Conservation (phyloP, 2,797 vertebrate genomes). For the Brachymystax lenok region DNA sequence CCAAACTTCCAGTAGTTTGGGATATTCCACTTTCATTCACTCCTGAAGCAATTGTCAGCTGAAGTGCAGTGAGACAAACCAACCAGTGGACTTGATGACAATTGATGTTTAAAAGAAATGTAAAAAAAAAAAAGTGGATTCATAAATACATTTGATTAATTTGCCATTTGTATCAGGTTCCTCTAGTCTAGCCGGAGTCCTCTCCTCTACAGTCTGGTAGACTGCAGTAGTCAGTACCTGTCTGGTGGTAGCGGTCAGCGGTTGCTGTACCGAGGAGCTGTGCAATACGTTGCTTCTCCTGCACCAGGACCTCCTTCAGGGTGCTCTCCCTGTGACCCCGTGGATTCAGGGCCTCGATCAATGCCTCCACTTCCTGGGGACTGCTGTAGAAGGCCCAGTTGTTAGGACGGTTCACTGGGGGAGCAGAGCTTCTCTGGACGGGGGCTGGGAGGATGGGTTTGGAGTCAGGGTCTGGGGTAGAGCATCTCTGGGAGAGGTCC, state of each 20-base stretch:
- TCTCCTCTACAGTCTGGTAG: not conserved
- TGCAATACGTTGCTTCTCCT: conserved; percentile 84
- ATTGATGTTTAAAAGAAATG: too few species aligned
- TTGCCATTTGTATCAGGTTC: too few species aligned
- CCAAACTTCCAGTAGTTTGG: not conserved
- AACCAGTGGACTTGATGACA: conserved; percentile 77
- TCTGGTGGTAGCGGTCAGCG: conserved; percentile 78
- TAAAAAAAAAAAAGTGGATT: too few species aligned
- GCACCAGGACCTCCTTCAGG: conserved; percentile 89
- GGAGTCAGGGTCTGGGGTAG: not conserved
- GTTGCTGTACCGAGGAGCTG: conserved; percentile 72
- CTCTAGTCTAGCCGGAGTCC: too few species aligned
- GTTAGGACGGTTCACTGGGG: conserved; percentile 85
- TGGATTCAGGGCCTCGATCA: conserved; percentile 91
- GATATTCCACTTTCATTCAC: not conserved
- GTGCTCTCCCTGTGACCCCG: conserved; percentile 89
- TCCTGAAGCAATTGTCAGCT: not conserved
- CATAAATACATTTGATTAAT: too few species aligned
- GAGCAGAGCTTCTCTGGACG: conserved; percentile 46
- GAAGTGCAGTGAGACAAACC: not conserved
- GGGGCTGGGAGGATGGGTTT: conserved; percentile 52
- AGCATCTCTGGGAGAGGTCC: conserved; percentile 18
- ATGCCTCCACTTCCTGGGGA: conserved; percentile 85
- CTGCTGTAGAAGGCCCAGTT: conserved; percentile 94
- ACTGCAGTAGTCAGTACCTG: conserved; percentile 69